Evolutionary conservation across 2,113 vertebrate species (phyloP).

Genomic region (Burhinus oedicnemus): DNA sequence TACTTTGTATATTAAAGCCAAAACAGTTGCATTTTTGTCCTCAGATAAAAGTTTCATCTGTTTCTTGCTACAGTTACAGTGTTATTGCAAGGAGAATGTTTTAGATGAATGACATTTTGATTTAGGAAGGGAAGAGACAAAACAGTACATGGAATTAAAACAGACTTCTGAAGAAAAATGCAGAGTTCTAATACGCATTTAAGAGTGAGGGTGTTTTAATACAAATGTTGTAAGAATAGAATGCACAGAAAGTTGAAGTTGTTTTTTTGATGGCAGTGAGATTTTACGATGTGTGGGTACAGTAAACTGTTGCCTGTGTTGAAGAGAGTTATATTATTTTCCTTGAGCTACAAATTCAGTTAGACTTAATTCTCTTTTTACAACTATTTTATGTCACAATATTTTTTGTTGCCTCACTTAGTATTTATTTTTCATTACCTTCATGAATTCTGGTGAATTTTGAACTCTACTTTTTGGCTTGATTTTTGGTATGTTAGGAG

Average conservation of each 20-base stretch:
- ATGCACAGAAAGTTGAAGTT: not conserved
- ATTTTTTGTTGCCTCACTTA: not conserved
- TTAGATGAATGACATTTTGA: not conserved
- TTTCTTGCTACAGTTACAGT: not conserved
- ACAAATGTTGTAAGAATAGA: not conserved
- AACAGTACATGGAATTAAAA: not conserved
- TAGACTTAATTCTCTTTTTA: not conserved
- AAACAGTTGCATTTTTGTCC: not conserved
- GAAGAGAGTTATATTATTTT: not conserved
- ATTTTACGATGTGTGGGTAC: not conserved
- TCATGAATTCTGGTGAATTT: not conserved
- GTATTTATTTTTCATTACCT: not conserved
- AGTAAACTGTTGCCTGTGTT: not conserved
- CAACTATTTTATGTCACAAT: not conserved
- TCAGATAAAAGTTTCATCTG: not conserved
- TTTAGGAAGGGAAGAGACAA: not conserved
- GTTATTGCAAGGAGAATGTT: not conserved
- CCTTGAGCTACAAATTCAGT: not conserved
- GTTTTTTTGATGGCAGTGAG: not conserved
- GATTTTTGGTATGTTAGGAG: not conserved
- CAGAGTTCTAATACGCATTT: not conserved
- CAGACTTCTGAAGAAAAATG: not conserved
- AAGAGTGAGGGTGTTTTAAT: not conserved
- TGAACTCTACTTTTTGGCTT: not conserved
- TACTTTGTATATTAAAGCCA: not conserved